Evolutionary conservation across 2,113 vertebrate species (phyloP), one percentile per base, ranked within the genome.

Genomic region (Eptesicus fuscus): DNA sequence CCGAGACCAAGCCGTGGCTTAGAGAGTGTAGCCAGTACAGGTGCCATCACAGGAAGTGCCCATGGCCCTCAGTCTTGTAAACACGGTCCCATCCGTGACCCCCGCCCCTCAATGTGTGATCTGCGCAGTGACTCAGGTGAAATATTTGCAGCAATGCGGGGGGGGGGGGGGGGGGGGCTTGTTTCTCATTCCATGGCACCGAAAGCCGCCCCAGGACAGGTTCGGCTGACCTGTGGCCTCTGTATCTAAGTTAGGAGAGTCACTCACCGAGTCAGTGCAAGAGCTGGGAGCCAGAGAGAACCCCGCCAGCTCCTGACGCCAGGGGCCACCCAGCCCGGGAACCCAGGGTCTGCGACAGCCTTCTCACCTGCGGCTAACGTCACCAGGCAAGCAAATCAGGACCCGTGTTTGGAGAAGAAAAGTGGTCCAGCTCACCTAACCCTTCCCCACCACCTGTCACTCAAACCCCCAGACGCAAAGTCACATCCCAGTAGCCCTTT

Each of bases 281-380:
- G 47, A 47, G 22, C 76, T 83, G 2, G 10, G 47, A n/a, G 73
- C 28, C 73, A 7, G 51, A 12, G 59, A 32, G 44, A 42, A 12
- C 56, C 51, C 51, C 35, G 35, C 23, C 11, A 0, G 7, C 30
- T 44, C 25, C 7, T 0, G 1, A 3, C 13, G 0, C n/a, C 30
- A 1, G 0, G 0, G 4, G 40, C 37, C 82, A 32, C 16, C 30
- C 4, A 30, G 42, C 49, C 4, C 10, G 3, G n/a, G 53, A 37
- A 28, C 47, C 12, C 5, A 2, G n/a, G 28, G n/a, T 20, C n/a
- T 4, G 4, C 5, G 22, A 30, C 23, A 14, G 42, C 63, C 59
- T 88, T 85, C 87, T 56, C 37, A 61, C 40, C 80, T 8, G 4
- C 0, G 0, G 6, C 35, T 51, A 9, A 83, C 5, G 18, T 59